Base-by-base conservation (phyloP, 2,113 vertebrate genomes). In the Phalacrocorax aristotelis region DNA sequence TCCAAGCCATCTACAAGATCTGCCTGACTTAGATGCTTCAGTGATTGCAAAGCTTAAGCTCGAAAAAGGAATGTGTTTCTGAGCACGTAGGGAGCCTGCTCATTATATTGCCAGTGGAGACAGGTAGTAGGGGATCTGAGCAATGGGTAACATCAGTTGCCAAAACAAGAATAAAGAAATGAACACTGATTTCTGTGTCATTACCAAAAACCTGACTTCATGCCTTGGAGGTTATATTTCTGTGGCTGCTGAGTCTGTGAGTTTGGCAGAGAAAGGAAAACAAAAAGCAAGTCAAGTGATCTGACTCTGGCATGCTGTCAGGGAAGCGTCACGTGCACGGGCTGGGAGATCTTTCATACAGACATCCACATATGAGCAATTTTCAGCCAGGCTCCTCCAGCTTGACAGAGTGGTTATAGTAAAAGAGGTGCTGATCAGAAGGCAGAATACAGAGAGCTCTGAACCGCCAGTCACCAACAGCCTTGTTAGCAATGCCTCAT, bases 201-300 rank as follows among this genome's bases (percentile, higher is more conserved):
- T 84, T 69, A 93, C 66, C n/a, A 85, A 90, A 95, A 93, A 44
- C 17, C 54, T 78, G 46, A 87, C 83, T 92, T 90, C 72, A 83
- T 92, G 87, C 55, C 68, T 87, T 62, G 55, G 68, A 95, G 76
- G 88, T 62, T 93, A 1, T 87, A 46, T 93, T 96, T 94, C 70
- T 85, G 74, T 62, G 89, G 64, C 78, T 96, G 94, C 74, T 90
- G 58, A 93, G 74, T 64, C 70, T 93, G 81, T 29, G 13, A 91
- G 49, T 80, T 93, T 72, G 78, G 87, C 83, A 91, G 62, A 87
- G 68, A 76, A 92, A 92, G 70, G 70, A 83, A 95, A 96, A 95
- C 70, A 84, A 70, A 82, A 89, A 79, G 49, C 75, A 85, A 85
- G 70, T 58, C 0, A 4, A 89, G n/a, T 38, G 84, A 93, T 87